Evolutionary conservation across 2,888 invertebrate genomes (phyloP), one percentile per base, ranked within the genome.

Genomic region (Agonopterix alstromeriana): DNA sequence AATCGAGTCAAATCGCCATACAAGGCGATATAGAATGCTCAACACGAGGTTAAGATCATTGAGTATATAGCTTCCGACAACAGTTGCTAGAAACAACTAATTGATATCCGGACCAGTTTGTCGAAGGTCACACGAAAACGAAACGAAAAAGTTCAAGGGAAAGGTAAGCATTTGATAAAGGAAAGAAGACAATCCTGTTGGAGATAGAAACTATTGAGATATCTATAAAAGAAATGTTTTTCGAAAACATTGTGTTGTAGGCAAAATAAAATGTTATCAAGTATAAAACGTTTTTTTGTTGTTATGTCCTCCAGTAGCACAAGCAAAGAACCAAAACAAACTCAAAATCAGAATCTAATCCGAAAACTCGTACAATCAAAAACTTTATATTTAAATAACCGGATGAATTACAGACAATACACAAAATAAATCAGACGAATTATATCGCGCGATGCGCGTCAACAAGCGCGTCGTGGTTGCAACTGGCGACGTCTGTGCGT

Each of bases 391-490:
- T 4, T 10, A 27, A 38, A 38, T 38, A 9, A 38, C 10, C 10
- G 38, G 42, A 43, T 9, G 8, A 35, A 27, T 17, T 14, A 17
- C 41, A 8, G 1, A 36, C 10, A 36, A 35, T 35, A 8, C 38
- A 10, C 27, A 27, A 27, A 38, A 43, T 17, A 46, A 45, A 51
- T 36, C 38, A 12, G 10, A 27, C 14, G 38, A 36, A 45, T 35
- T 41, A 14, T 54, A 58, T 53, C 56, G 51, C 69, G 63, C 61
- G 65, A 67, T 79, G 75, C 77, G 82, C 73, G 77, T 71, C 63
- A 61, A 72, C 78, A 64, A 65, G 65, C 81, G 73, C 74, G 73
- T 63, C 74, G 77, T 65, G 63, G 72, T 73, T 66, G 72, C 75
- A 73, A 83, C 82, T 78, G 75, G 58, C 65, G 27, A 5, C 7